phyloP scores from a whole-genome alignment of 2,888 invertebrate genomes.

The Notocelia uddmanniana region DNA sequence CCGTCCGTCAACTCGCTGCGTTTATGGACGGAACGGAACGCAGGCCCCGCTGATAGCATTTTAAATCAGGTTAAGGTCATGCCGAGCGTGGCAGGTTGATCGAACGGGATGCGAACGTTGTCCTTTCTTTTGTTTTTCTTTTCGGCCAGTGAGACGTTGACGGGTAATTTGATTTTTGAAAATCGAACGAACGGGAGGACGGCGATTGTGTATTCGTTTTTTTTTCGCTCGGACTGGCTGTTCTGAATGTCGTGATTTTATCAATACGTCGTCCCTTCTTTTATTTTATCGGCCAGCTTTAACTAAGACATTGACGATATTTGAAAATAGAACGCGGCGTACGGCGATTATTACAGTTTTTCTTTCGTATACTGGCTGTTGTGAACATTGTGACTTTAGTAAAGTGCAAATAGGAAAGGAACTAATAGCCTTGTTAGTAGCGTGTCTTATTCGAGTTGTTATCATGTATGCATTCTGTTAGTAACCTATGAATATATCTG shows the following conservation, averaged over 20 bases:
- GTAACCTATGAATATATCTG: background rate
- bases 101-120: conserved; percentile 30
- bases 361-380: no score
- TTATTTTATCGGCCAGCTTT: no score
- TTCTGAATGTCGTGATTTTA: background rate
- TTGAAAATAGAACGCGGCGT: no score
- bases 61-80: conserved; percentile 84
- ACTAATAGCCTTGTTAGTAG: no score
- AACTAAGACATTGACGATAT: no score
- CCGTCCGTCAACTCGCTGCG: conserved; percentile 75
- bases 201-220: background rate
- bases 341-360: no score
- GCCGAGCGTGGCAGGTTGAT: conserved; percentile 52
- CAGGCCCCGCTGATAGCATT: conserved; percentile 63
- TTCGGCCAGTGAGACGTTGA: conserved; percentile 15
- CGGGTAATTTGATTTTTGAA: conserved; percentile 20
- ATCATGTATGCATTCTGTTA: background rate
- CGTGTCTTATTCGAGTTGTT: no score
- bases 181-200: conserved; percentile 10
- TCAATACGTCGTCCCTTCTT: no score
- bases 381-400: no score
- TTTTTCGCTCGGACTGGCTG: no score
- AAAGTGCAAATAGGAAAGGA: no score
- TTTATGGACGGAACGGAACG: conserved; percentile 66
- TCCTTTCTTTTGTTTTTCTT: conserved; percentile 28